Evolutionary conservation across 2,797 vertebrate species (phyloP), one percentile per base, ranked within the genome.

Genomic region (Microctenopoma steveboyesi): DNA sequence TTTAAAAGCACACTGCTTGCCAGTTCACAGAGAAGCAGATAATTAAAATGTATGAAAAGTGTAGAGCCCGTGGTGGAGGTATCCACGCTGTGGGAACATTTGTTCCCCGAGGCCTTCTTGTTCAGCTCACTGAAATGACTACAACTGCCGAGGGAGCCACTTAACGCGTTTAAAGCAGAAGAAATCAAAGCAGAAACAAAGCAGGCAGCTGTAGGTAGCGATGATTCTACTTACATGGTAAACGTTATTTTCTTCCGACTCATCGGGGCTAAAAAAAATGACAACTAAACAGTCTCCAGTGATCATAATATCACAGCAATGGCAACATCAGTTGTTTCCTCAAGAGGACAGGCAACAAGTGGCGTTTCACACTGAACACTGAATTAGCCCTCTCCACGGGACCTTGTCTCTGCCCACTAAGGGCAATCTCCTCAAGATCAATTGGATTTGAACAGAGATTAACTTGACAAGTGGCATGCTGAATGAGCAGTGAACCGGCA

Each of bases 381-480:
- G 76, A 75, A 82, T 91, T 82, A 89, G 81, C 46, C 28, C n/a
- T 81, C 72, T 85, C 62, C 47, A 40, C 77, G 2, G 77, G 82
- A 87, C 76, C 61, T 72, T 37, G 76, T 86, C 83, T 62, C 82
- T 73, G 79, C 47, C 64, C 85, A 70, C 83, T 90, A 89, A 93
- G 79, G n/a, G 43, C 86, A 92, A 93, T 90, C 91, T 89, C 77
- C 82, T 91, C 72, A 81, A 76, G 77, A 90, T 83, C 88, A 90
- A 93, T 89, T 86, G 92, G 93, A 94, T 93, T 22, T 94, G 87
- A 87, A 76, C 69, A 64, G 82, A 89, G 92, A 94, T 94, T 94
- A 94, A 68, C 80, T 78, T 72, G 85, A 83, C 81, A 62, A 70
- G 79, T 9, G 72, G 11, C 30, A 61, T 61, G 75, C 74, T 81